A percentile compares a stretch with the other conserved stretches of the same genome.
These are phyloP conservation scores for Teleogryllus occipitalis DNA, from an alignment of 1,140 invertebrate species.

Conservation along the genomic window DNA sequence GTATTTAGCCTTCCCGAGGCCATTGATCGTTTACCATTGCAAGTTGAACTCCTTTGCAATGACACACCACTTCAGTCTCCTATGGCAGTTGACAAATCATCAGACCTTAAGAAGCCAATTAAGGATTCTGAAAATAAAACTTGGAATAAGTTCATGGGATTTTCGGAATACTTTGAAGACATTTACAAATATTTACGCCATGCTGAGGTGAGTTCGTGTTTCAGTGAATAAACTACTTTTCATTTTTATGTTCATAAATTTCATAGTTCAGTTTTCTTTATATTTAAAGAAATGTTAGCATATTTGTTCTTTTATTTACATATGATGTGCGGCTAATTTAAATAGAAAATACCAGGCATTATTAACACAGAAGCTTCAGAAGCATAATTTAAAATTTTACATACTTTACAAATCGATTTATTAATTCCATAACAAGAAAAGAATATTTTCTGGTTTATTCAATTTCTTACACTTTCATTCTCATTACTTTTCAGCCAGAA, in stretches of 20 bases:
- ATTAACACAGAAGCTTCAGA: too few species aligned
- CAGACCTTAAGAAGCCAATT: slow-evolving; percentile 30
- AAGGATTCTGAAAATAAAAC: slow-evolving; percentile 29
- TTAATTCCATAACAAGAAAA: too few species aligned
- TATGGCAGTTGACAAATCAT: slow-evolving; percentile 41
- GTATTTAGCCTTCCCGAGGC: neutral
- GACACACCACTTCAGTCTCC: slow-evolving; percentile 25
- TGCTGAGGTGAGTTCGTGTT: slow-evolving; percentile 58
- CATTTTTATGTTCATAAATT: neutral
- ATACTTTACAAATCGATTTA: too few species aligned
- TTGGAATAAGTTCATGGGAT: slow-evolving; percentile 22
- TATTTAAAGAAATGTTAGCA: too few species aligned
- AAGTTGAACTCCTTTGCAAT: neutral
- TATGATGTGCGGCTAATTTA: too few species aligned
- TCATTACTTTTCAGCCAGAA: too few species aligned
- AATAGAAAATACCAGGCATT: too few species aligned
- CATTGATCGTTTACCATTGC: neutral
- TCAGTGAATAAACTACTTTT: slow-evolving; percentile 28
- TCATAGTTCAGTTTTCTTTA: too few species aligned
- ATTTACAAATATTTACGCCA: slow-evolving; percentile 73
- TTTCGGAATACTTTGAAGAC: slow-evolving; percentile 62
- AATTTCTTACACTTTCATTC: too few species aligned
- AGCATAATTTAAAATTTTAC: too few species aligned
- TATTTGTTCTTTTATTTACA: too few species aligned
- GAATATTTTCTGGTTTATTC: too few species aligned